Conservation (phyloP, 1,140 invertebrate genomes). For the Lethocerus indicus region DNA sequence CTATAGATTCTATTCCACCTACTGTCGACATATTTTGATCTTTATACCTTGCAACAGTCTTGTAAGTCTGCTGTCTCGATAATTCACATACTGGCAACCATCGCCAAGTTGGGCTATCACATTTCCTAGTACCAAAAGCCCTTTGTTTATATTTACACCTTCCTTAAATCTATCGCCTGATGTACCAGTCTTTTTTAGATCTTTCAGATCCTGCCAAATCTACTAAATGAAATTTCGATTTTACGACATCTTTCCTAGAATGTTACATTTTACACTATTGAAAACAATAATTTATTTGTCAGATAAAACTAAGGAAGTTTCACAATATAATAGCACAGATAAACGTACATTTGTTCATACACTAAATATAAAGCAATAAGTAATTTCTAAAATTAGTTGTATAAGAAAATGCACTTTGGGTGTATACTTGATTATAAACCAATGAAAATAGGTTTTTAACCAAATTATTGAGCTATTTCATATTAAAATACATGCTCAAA, state of each 20-base stretch:
- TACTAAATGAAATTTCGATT: conserved; percentile 69
- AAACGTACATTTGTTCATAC: too few species aligned
- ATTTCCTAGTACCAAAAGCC: conserved; percentile 76
- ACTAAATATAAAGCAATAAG: conserved; percentile 11
- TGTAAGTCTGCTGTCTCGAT: conserved; percentile 83
- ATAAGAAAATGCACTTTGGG: too few species aligned
- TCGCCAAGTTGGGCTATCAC: conserved; percentile 81
- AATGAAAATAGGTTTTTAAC: too few species aligned
- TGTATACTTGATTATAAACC: too few species aligned
- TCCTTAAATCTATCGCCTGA: conserved; percentile 83
- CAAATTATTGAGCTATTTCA: too few species aligned
- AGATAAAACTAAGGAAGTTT: conserved; percentile 12
- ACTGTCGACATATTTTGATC: not conserved
- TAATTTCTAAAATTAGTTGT: not conserved
- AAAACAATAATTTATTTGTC: too few species aligned
- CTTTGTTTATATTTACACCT: conserved; percentile 86
- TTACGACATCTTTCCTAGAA: conserved; percentile 44
- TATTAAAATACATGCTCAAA: too few species aligned
- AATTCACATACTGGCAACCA: conserved; percentile 55
- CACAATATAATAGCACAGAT: too few species aligned
- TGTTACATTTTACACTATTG: not conserved
- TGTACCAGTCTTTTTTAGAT: conserved; percentile 80
- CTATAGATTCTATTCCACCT: not conserved
- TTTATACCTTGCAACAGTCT: conserved; percentile 61
- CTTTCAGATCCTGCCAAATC: conserved; percentile 89